A percentile compares a stretch with the other conserved stretches of the same genome.
Evolutionary conservation across 2,888 invertebrate genomes (phyloP).

Genomic region (Didymodactylos carnosus): DNA sequence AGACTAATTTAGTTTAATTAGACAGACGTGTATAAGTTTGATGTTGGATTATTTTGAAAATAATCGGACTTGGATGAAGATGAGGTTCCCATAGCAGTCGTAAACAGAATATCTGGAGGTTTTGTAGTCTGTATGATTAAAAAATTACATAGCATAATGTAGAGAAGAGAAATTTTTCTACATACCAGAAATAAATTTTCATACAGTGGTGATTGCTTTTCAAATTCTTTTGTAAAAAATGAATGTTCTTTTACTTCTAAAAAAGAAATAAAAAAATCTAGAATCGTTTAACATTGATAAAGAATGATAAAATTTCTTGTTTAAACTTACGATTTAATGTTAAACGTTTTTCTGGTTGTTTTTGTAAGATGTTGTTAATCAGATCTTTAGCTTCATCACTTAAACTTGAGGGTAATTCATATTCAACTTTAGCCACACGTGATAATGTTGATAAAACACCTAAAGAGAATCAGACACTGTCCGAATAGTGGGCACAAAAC

Average conservation of each 20-base stretch:
- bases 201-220: not conserved
- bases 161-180: too few relatives aligned
- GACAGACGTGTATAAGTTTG: too few relatives aligned
- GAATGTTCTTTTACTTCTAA: not conserved
- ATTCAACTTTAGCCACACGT: conserved; percentile 64
- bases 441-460: conserved; percentile 51
- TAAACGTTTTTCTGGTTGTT: conserved; percentile 67
- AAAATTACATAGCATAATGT: too few relatives aligned
- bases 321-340: conserved; percentile 25
- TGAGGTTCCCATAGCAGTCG: too few relatives aligned
- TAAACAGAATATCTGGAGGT: too few relatives aligned
- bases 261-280: not conserved
- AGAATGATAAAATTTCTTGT: not conserved
- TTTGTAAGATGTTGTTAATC: conserved; percentile 52
- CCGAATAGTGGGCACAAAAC: not conserved
- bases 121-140: too few relatives aligned
- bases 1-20: too few relatives aligned
- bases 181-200: too few relatives aligned
- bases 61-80: too few relatives aligned
- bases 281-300: not conserved
- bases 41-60: too few relatives aligned
- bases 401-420: conserved; percentile 53
- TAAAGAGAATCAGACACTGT: not conserved
- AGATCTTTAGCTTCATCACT: conserved; percentile 65
- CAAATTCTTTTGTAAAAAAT: not conserved